phyloP scores from a whole-genome alignment of 2,888 invertebrate genomes.

The Keiferia lycopersicella region DNA sequence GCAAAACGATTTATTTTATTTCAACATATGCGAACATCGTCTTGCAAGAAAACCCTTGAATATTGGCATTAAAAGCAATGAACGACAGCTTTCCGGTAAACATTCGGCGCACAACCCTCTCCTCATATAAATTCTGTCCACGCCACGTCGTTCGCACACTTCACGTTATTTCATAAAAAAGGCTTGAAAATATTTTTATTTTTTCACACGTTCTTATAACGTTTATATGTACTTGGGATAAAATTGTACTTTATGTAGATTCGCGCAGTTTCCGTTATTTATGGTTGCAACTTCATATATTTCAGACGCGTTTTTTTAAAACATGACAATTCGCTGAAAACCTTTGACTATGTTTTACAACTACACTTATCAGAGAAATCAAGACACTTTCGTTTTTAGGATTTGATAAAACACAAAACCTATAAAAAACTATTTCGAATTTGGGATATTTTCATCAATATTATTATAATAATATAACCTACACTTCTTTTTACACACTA shows the following conservation, averaged over 20 bases:
- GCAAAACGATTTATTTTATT: background rate
- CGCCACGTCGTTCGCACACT: background rate
- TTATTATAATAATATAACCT: too few species aligned
- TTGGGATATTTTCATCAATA: too few species aligned
- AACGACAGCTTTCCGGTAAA: constrained; percentile 9
- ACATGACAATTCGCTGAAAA: too few species aligned
- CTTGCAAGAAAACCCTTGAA: background rate
- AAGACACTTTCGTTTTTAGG: too few species aligned
- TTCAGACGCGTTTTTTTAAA: too few species aligned
- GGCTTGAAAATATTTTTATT: background rate
- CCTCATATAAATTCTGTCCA: constrained; percentile 7
- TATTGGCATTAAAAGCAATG: constrained; percentile 10
- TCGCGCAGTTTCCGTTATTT: too few species aligned
- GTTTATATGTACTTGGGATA: background rate
- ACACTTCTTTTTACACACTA: too few species aligned
- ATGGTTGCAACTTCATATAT: too few species aligned
- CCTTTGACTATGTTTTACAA: too few species aligned
- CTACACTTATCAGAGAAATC: too few species aligned
- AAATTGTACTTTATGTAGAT: background rate
- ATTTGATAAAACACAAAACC: too few species aligned
- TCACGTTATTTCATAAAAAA: constrained; percentile 3
- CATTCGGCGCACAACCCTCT: constrained; percentile 3
- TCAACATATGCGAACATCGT: background rate
- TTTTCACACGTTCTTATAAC: background rate
- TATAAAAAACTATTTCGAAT: too few species aligned